Conservation (phyloP, 2,113 vertebrate species). For the Panurus biarmicus region DNA sequence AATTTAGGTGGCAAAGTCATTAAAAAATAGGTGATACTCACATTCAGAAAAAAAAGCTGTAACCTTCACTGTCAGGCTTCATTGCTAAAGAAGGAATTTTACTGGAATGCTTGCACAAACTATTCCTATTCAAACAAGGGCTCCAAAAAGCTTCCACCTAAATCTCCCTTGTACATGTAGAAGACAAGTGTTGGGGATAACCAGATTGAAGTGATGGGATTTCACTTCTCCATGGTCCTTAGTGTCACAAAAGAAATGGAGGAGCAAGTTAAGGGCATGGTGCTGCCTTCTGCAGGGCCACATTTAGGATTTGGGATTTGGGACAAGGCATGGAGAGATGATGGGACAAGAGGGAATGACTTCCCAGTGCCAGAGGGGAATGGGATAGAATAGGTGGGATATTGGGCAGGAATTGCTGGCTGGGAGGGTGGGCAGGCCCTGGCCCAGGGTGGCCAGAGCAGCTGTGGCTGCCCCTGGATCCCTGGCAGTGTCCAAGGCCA, state of each 20-base stretch:
- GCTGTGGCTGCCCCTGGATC: neutral
- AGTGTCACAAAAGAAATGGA: neutral
- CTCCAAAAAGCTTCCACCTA: neutral
- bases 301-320: neutral
- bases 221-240: neutral
- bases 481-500: neutral
- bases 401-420: rapidly evolving
- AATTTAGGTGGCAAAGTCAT: neutral
- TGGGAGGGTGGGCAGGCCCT: neutral
- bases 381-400: rapidly evolving
- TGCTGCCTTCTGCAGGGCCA: neutral
- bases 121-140: neutral
- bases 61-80: neutral
- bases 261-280: neutral
- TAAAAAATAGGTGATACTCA: neutral
- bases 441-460: neutral
- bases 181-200: neutral
- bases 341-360: neutral
- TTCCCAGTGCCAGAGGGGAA: neutral
- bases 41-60: neutral
- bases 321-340: no score
- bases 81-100: neutral
- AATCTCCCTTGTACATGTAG: neutral
- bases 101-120: neutral
- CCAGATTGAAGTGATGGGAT: no score